These are phyloP conservation scores for Tiphia femorata DNA, from an alignment of 2,888 invertebrate species.

Conservation along the genomic window DNA sequence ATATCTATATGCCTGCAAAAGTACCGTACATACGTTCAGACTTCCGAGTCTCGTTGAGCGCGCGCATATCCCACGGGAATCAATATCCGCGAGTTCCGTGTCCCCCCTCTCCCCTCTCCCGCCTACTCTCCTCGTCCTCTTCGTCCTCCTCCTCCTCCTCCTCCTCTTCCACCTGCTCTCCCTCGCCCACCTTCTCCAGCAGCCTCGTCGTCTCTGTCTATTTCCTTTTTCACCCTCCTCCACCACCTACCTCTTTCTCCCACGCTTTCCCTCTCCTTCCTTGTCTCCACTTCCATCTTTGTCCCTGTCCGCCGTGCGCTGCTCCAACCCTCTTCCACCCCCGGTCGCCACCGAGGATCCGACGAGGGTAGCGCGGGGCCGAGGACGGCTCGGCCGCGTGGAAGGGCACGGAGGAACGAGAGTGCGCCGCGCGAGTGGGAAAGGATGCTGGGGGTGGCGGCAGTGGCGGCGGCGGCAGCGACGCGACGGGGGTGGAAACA, in stretches of 20 bases:
- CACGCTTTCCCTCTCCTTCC: conserved; percentile 26
- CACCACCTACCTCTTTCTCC: no score
- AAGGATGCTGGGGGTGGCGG: neutral
- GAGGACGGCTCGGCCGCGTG: no score
- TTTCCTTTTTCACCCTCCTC: conserved; percentile 37
- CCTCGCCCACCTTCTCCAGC: conserved; percentile 19
- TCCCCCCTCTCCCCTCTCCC: conserved; percentile 41
- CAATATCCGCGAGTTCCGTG: conserved; percentile 65
- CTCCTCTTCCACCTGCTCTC: conserved; percentile 12
- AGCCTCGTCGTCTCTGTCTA: conserved; percentile 61
- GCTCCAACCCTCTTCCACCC: conserved; percentile 28
- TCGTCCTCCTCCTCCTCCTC: conserved; percentile 15
- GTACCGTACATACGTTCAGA: conserved; percentile 49
- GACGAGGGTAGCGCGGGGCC: no score
- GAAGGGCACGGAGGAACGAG: no score
- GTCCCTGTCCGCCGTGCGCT: conserved; percentile 35
- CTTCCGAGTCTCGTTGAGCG: conserved; percentile 57
- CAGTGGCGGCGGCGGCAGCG: neutral
- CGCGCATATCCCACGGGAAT: conserved; percentile 68
- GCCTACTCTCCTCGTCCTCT: conserved; percentile 26
- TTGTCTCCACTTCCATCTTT: conserved; percentile 63
- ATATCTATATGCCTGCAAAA: conserved; percentile 35
- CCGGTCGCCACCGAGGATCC: neutral
- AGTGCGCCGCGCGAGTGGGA: no score
- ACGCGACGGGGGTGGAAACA: neutral